Evolutionary conservation across 2,113 vertebrate species (phyloP).

Genomic region (Actenoides lindsayi): DNA sequence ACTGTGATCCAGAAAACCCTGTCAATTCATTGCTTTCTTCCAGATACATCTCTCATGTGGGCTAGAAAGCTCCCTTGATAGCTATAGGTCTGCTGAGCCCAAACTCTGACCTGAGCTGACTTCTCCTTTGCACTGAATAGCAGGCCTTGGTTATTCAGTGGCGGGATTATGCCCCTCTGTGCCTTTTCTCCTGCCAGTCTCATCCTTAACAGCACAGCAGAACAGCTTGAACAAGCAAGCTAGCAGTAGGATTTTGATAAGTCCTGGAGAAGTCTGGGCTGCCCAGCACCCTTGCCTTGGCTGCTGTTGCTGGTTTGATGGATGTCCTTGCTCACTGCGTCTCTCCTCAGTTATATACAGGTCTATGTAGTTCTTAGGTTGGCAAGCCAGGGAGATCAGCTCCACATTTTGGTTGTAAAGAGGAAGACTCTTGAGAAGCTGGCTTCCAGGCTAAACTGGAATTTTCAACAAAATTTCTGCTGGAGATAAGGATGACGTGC

Average conservation of each 20-base stretch:
- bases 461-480: background rate
- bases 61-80: background rate
- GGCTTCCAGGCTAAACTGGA: background rate
- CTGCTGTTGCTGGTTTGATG: background rate
- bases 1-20: background rate
- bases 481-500: background rate
- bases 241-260: background rate
- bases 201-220: background rate
- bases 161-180: background rate
- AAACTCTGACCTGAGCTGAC: background rate
- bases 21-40: background rate
- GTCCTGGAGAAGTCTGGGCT: background rate
- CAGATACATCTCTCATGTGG: background rate
- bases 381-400: background rate
- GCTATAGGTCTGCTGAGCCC: rapidly evolving
- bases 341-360: background rate
- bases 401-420: background rate
- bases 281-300: background rate
- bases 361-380: background rate
- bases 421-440: background rate
- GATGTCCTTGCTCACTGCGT: rapidly evolving
- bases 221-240: background rate
- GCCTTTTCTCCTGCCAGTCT: background rate
- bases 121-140: background rate
- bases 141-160: background rate